Evolutionary conservation across 2,113 vertebrate genomes (phyloP).

Genomic region (Phoxinus phoxinus): DNA sequence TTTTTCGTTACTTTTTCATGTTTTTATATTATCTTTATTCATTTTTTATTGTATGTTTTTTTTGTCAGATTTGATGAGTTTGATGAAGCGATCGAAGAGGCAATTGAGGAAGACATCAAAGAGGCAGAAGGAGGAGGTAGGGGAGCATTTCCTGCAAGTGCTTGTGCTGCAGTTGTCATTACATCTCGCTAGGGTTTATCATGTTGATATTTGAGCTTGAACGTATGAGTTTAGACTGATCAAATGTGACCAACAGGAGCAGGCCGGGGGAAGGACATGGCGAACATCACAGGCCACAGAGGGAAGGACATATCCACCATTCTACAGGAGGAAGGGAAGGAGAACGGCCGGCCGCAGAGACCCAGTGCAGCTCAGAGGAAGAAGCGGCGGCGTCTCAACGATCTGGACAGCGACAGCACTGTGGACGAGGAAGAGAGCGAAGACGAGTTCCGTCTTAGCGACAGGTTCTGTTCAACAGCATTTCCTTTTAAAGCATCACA

Average conservation of each 20-base stretch:
- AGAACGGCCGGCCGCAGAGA: conserved; percentile 84
- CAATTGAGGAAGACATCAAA: conserved; percentile 97
- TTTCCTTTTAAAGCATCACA: not conserved
- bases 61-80: conserved; percentile 93
- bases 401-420: conserved; percentile 94
- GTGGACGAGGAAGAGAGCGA: conserved; percentile 96
- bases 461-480: conserved; percentile 76
- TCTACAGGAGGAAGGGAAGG: conserved; percentile 89
- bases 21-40: not conserved
- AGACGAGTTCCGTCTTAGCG: conserved; percentile 93
- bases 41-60: not conserved
- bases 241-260: conserved; percentile 75
- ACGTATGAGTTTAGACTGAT: no score
- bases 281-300: conserved; percentile 93
- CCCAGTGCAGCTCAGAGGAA: conserved; percentile 78
- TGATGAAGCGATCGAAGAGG: conserved; percentile 98
- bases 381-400: conserved; percentile 94
- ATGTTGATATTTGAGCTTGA: not conserved
- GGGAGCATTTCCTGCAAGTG: not conserved
- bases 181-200: not conserved
- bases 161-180: not conserved
- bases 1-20: not conserved
- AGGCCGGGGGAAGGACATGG: conserved; percentile 96
- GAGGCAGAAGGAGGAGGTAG: conserved; percentile 96
- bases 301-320: conserved; percentile 97